A percentile compares a stretch with the other conserved stretches of the same genome.
Conservation (phyloP, 2,797 vertebrate species). For the Taenioides sp. region DNA sequence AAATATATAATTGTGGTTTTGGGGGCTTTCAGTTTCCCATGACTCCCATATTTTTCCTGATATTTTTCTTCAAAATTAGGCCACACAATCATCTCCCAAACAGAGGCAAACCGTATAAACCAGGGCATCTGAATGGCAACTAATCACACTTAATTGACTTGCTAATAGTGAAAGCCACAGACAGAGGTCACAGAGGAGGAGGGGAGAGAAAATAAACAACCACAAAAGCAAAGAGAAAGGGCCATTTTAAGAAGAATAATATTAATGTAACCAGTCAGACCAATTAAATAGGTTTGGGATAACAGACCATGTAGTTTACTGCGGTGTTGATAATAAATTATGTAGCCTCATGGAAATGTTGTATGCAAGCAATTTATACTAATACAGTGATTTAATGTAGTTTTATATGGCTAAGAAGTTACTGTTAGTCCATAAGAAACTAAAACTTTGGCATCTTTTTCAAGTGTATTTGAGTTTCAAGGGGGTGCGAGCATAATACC, state of each 20-base stretch:
- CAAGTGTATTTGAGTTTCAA: no score
- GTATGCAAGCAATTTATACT: not conserved
- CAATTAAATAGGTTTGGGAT: constrained; percentile 77
- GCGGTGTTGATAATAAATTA: constrained; percentile 48
- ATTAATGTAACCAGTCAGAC: constrained; percentile 79
- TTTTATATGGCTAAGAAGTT: no score
- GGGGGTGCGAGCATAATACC: no score
- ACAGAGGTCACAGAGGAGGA: constrained; percentile 41
- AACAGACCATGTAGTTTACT: constrained; percentile 69
- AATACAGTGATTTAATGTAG: no score
- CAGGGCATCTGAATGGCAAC: constrained; percentile 71
- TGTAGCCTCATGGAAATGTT: not conserved
- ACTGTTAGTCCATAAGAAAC: no score
- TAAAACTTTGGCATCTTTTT: no score
- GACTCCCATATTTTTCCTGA: constrained; percentile 20
- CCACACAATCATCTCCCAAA: constrained; percentile 39
- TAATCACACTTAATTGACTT: constrained; percentile 76
- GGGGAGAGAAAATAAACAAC: constrained; percentile 71
- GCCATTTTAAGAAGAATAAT: constrained; percentile 78
- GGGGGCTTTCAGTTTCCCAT: constrained; percentile 1
- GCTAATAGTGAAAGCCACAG: constrained; percentile 74
- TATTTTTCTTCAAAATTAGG: constrained; percentile 30
- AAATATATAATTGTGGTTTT: constrained; percentile 2
- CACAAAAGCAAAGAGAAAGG: constrained; percentile 79
- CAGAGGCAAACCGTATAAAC: constrained; percentile 64